Base-by-base conservation (phyloP, 2,113 vertebrate species). In the Motacilla alba region DNA sequence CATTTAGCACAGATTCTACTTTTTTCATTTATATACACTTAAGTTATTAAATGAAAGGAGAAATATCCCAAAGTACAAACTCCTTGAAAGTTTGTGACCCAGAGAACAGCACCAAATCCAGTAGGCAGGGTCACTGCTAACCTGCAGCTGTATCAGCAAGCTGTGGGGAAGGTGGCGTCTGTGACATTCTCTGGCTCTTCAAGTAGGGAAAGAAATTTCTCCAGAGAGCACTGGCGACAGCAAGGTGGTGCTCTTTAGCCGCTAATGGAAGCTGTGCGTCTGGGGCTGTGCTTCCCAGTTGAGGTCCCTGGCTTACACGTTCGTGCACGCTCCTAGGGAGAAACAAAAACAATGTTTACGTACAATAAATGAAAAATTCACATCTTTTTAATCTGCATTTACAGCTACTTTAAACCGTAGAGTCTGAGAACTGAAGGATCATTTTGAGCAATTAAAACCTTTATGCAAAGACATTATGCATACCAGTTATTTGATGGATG, bases 171-270 rank as follows among this genome's bases (percentile, higher is more conserved):
- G 98, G 98, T 13, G 98, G 98, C 6, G 95, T 98, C 96, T 98
- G 98, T 21, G 99, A 98, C 96, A 99, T 98, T 87, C 99, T 98
- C 87, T 99, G 98, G 95, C 98, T 98, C 94, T 98, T 99, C 94
- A 99, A 94, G 95, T 98, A 99, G 15, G 99, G 98, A 89, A 99
- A 99, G 97, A 99, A 99, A 94, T 99, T 99, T 39, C 93, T 98
- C 99, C 99, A 99, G 27, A 99, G 98, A 27, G 98, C 98, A 10
- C 93, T 88, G 73, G 99, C 98, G 14, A 98, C 98, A 95, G 98
- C 99, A 97, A 99, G 99, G 98, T 99, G 99, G 98, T 98, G 98
- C 98, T 99, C 99, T 99, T 98, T 99, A 97, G 98, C 98, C 87
- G 88, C 97, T 81, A 94, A 98, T 97, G 93, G 96, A 67, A 96